A percentile compares a stretch with the other conserved stretches of the same genome.
These are phyloP conservation scores for Aplidium turbinatum DNA, from an alignment of 23 tunicate genomes.

Conservation along the genomic window DNA sequence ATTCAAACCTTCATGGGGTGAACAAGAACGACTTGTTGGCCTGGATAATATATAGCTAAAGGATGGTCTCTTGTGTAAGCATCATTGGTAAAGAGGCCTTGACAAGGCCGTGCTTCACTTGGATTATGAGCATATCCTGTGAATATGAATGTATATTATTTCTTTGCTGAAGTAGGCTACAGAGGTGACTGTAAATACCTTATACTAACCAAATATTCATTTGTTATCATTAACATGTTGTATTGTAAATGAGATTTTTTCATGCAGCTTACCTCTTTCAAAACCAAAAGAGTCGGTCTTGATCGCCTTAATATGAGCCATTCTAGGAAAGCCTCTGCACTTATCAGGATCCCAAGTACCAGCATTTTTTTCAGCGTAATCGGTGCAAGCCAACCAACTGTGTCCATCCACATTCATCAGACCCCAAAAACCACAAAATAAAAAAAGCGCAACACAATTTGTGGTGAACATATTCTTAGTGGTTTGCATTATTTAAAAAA, in stretches of 20 bases:
- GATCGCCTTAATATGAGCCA: neutral
- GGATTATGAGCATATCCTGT: slow-evolving; percentile 70
- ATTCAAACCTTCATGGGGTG: slow-evolving; percentile 99
- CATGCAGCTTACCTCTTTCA: slow-evolving; percentile 8
- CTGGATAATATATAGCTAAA: slow-evolving; percentile 88
- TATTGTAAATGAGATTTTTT: neutral
- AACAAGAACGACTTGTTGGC: slow-evolving; percentile 91
- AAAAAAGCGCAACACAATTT: too few relatives aligned
- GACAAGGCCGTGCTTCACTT: slow-evolving; percentile 31
- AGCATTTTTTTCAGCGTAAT: slow-evolving; percentile 69
- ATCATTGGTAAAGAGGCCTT: slow-evolving; percentile 1
- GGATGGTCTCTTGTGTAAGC: slow-evolving; percentile 59
- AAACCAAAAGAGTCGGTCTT: slow-evolving; percentile 7
- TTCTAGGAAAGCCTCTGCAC: slow-evolving; percentile 65
- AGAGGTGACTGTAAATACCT: too few relatives aligned
- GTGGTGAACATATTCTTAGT: too few relatives aligned
- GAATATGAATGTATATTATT: neutral
- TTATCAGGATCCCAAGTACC: slow-evolving; percentile 41
- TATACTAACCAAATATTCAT: too few relatives aligned
- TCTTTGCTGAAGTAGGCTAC: too few relatives aligned
- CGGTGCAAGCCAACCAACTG: slow-evolving; percentile 84
- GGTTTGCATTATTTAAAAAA: too few relatives aligned
- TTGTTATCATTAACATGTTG: too few relatives aligned
- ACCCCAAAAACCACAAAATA: too few relatives aligned
- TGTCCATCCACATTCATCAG: slow-evolving; percentile 28